A percentile compares a stretch with the other conserved stretches of the same genome.
Conservation (phyloP, 2,797 vertebrate species). For the Diplodus sargus region DNA sequence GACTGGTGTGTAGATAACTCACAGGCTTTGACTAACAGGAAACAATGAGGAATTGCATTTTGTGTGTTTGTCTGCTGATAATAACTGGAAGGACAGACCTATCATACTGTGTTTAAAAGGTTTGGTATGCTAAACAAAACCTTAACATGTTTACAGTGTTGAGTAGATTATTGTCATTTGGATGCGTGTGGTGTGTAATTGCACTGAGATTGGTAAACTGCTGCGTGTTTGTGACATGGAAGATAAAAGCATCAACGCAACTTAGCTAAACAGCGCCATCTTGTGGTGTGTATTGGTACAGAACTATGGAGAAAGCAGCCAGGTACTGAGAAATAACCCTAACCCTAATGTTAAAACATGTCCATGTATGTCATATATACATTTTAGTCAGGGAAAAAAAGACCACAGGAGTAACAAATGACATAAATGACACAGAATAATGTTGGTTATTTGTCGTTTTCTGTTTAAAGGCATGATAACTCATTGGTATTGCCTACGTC, state of each 20-base stretch:
- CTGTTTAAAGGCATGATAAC: background rate
- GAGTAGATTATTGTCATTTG: background rate
- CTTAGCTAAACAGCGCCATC: slow-evolving; percentile 59
- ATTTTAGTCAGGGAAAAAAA: background rate
- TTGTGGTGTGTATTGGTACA: slow-evolving; percentile 35
- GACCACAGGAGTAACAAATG: rapidly evolving
- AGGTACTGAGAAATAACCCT: no score
- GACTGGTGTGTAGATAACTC: background rate
- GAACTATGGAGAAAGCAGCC: background rate
- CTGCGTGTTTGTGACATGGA: background rate
- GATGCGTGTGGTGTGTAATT: background rate
- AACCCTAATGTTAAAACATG: no score
- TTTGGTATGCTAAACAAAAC: background rate
- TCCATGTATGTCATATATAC: no score
- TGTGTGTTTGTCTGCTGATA: background rate
- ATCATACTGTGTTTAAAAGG: background rate
- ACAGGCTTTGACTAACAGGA: background rate
- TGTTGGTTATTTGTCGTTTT: background rate
- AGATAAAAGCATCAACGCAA: background rate
- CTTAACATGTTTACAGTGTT: background rate
- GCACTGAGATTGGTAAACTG: background rate
- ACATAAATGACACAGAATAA: rapidly evolving
- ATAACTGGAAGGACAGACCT: background rate
- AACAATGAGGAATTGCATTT: background rate
- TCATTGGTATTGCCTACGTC: background rate